Evolutionary conservation across 1,140 invertebrate genomes (phyloP).

Genomic region (Augochlora pura): DNA sequence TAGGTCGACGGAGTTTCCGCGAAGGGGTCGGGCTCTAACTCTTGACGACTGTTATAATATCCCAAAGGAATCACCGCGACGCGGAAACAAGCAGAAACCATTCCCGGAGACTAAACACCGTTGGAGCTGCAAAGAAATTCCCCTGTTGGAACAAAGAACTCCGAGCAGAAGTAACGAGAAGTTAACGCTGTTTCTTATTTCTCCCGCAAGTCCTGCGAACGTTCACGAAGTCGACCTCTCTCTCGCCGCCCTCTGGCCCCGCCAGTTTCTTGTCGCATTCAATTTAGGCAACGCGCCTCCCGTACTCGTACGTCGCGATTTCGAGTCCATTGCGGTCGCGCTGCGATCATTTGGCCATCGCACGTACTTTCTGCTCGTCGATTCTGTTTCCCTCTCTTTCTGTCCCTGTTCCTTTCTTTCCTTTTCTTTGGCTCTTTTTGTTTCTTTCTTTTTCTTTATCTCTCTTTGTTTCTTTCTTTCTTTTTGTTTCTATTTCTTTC

Average conservation of each 20-base stretch:
- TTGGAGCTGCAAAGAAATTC: conserved; percentile 10
- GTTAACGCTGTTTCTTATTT: not conserved
- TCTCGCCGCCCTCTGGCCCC: too few species aligned
- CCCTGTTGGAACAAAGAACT: not conserved
- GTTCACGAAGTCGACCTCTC: not conserved
- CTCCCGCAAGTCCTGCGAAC: not conserved
- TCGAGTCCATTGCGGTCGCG: not conserved
- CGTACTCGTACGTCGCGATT: conserved; percentile 34
- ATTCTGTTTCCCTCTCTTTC: conserved; percentile 7
- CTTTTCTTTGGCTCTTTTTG: too few species aligned
- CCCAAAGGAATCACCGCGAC: not conserved
- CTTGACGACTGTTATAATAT: not conserved
- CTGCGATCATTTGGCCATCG: conserved; percentile 41
- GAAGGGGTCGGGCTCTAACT: too few species aligned
- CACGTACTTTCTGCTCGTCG: conserved; percentile 50
- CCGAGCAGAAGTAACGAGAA: not conserved
- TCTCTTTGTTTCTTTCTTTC: too few species aligned
- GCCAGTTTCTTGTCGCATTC: not conserved
- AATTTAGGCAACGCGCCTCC: not conserved
- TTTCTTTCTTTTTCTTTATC: not conserved
- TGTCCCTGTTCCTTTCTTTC: too few species aligned
- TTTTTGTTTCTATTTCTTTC: too few species aligned
- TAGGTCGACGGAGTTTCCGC: too few species aligned
- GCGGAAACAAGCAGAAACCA: not conserved
- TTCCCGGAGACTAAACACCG: not conserved